These are phyloP conservation scores for Rhinogobio ventralis DNA, from an alignment of 2,797 vertebrate genomes.

Conservation along the genomic window DNA sequence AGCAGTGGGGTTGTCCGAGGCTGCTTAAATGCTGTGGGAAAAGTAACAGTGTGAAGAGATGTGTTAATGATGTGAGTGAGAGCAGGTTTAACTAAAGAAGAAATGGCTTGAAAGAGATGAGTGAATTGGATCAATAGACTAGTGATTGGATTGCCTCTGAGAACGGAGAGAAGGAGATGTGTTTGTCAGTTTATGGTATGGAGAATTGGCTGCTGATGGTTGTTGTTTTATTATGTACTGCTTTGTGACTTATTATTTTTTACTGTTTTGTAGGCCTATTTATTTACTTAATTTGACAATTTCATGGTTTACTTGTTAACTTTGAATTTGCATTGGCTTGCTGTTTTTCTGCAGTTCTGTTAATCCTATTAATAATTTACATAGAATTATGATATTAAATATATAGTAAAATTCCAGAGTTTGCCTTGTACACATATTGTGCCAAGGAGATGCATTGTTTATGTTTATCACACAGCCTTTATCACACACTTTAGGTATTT, in stretches of 20 bases:
- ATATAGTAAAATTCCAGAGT: neutral
- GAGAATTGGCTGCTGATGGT: neutral
- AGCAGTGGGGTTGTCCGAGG: too few species aligned
- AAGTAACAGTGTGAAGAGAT: too few species aligned
- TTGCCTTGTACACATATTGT: neutral
- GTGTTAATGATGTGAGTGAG: neutral
- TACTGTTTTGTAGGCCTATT: neutral
- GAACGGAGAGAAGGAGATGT: neutral
- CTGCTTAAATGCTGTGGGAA: too few species aligned
- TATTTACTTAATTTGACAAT: neutral
- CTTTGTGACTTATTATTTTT: neutral
- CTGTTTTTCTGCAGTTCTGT: neutral
- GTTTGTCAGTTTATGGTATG: neutral
- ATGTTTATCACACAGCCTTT: too few species aligned
- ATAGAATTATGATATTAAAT: neutral
- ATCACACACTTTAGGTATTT: neutral
- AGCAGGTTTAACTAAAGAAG: neutral
- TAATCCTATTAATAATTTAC: neutral
- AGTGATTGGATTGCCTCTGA: neutral
- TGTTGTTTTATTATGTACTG: neutral
- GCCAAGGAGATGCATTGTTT: neutral
- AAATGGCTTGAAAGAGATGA: neutral
- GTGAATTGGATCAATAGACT: too few species aligned
- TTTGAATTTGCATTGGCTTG: neutral
- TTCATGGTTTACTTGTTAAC: neutral